Percentiles rank a stretch among this genome's conserved stretches.
Evolutionary conservation across 2,113 vertebrate species (phyloP).

Genomic region (Platichthys flesus): DNA sequence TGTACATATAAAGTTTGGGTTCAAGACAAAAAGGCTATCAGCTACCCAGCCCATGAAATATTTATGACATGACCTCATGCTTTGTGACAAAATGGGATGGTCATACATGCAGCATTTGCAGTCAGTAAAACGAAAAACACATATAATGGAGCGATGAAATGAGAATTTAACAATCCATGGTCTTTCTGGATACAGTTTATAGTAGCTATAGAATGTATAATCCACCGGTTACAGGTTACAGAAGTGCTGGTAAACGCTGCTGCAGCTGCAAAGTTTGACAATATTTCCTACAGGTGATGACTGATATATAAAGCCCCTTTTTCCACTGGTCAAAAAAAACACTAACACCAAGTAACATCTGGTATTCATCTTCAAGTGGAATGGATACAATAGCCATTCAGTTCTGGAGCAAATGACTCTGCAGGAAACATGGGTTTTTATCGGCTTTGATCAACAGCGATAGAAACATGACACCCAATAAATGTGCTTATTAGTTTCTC

Average conservation of each 20-base stretch:
- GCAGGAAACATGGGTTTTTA: neutral
- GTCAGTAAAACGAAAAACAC: neutral
- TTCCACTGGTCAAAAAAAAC: neutral
- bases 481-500: neutral
- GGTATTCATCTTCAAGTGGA: neutral
- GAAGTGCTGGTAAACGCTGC: neutral
- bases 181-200: neutral
- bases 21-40: constrained; percentile 56
- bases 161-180: neutral
- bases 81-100: constrained; percentile 43
- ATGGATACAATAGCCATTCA: neutral
- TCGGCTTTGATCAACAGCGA: too few species aligned
- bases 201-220: neutral
- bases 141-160: neutral
- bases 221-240: neutral
- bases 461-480: neutral
- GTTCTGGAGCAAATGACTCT: neutral
- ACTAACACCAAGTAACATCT: neutral
- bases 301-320: neutral
- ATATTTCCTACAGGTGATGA: neutral
- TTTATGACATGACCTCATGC: constrained; percentile 68
- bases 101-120: neutral
- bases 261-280: neutral
- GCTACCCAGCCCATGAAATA: constrained; percentile 60
- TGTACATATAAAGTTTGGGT: constrained; percentile 42